Percentiles rank a stretch among this genome's conserved stretches.
These are phyloP conservation scores for Notechis scutatus DNA, from an alignment of 2,113 vertebrate species.

Conservation along the genomic window DNA sequence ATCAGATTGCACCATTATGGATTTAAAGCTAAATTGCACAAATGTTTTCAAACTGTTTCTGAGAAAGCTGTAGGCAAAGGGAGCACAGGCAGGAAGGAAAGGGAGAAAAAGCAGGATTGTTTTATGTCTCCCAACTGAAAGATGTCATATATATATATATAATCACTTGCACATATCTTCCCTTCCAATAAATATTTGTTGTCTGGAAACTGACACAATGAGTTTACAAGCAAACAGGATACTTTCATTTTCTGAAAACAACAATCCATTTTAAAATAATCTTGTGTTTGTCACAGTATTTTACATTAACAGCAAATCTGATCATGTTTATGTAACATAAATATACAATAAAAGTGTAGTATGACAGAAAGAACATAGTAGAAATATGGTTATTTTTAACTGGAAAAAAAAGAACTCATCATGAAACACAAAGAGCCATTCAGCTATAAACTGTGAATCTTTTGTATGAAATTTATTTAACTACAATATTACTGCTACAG, in stretches of 20 bases:
- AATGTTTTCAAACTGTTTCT: background rate
- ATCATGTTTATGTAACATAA: background rate
- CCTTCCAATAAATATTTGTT: background rate
- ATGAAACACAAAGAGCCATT: background rate
- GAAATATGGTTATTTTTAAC: background rate
- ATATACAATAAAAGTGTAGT: background rate
- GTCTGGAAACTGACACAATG: background rate
- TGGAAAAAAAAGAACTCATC: background rate
- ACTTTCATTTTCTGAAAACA: background rate
- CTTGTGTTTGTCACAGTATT: background rate
- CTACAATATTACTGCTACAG: background rate
- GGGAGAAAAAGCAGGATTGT: background rate
- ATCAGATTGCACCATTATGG: background rate
- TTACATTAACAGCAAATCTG: background rate
- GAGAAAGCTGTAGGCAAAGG: background rate
- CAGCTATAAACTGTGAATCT: background rate
- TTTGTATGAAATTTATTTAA: background rate
- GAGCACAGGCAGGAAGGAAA: background rate
- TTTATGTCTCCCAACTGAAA: background rate
- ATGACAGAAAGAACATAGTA: background rate
- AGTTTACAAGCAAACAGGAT: background rate
- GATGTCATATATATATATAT: background rate
- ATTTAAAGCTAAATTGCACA: background rate
- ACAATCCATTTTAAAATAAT: background rate
- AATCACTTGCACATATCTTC: background rate